phyloP scores from a whole-genome alignment of 2,888 invertebrate genomes.

The Orthosia incerta region DNA sequence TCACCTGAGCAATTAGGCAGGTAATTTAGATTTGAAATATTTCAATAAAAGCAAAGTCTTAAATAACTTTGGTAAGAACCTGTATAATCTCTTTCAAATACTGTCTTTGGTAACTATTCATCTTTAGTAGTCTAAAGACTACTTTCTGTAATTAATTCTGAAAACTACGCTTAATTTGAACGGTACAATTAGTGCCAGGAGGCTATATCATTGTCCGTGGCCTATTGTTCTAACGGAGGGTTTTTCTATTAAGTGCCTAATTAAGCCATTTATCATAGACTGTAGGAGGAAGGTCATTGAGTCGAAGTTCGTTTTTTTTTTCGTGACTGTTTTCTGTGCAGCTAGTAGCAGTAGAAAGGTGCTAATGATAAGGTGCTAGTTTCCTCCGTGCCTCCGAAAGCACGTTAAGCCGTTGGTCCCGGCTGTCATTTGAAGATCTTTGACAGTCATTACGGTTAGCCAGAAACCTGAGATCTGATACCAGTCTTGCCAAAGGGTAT shows the following conservation, averaged over 20 bases:
- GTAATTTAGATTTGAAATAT: conserved; percentile 29
- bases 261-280: conserved; percentile 68
- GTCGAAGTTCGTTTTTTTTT: not conserved
- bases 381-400: too few species aligned
- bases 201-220: conserved; percentile 46
- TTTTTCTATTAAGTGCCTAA: conserved; percentile 80
- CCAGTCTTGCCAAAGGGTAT: too few species aligned
- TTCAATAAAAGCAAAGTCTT: not conserved
- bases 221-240: conserved; percentile 67
- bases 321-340: not conserved
- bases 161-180: conserved; percentile 52
- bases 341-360: too few species aligned
- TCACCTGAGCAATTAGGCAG: conserved; percentile 27
- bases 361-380: too few species aligned
- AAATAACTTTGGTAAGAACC: conserved; percentile 8
- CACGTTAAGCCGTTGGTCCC: too few species aligned
- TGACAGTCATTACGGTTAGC: too few species aligned
- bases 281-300: not conserved
- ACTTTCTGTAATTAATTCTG: conserved; percentile 54
- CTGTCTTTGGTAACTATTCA: conserved; percentile 30
- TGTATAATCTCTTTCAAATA: conserved; percentile 17
- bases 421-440: too few species aligned
- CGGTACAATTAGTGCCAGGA: conserved; percentile 39
- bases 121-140: conserved; percentile 69
- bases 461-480: too few species aligned